phyloP scores from a whole-genome alignment of 2,888 invertebrate genomes.

The Bembecia ichneumoniformis region DNA sequence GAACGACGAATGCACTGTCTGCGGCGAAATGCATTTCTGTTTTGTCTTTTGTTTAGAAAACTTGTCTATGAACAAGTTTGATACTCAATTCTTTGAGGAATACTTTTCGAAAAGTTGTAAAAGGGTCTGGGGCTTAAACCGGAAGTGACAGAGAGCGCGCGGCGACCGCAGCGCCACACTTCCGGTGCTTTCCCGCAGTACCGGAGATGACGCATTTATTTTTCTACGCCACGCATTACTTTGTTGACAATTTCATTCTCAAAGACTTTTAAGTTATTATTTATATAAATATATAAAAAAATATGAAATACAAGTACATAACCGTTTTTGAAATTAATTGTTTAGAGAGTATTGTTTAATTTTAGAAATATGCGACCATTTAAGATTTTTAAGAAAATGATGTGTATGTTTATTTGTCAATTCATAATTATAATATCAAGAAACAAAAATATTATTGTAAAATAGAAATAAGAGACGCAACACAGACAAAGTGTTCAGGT shows the following conservation, averaged over 20 bases:
- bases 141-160: constrained; percentile 28
- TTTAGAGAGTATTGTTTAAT: too few relatives aligned
- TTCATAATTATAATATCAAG: too few relatives aligned
- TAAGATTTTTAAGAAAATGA: too few relatives aligned
- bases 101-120: constrained; percentile 48
- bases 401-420: too few relatives aligned
- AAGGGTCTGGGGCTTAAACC: constrained; percentile 27
- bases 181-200: constrained; percentile 10
- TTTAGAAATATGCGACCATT: too few relatives aligned
- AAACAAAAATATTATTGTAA: too few relatives aligned
- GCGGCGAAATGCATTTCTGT: constrained; percentile 38
- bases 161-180: constrained; percentile 10
- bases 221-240: constrained; percentile 15
- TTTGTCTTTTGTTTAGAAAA: constrained; percentile 50
- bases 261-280: too few relatives aligned
- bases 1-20: constrained; percentile 15
- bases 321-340: too few relatives aligned
- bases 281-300: background rate
- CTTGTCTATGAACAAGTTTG: constrained; percentile 56
- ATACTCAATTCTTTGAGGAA: constrained; percentile 63
- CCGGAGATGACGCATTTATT: constrained; percentile 39
- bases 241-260: background rate
- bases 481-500: too few relatives aligned
- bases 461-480: too few relatives aligned
- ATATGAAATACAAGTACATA: too few relatives aligned